Evolutionary conservation across 2,888 invertebrate species (phyloP).

Genomic region (Drosophila hawaiiensis): DNA sequence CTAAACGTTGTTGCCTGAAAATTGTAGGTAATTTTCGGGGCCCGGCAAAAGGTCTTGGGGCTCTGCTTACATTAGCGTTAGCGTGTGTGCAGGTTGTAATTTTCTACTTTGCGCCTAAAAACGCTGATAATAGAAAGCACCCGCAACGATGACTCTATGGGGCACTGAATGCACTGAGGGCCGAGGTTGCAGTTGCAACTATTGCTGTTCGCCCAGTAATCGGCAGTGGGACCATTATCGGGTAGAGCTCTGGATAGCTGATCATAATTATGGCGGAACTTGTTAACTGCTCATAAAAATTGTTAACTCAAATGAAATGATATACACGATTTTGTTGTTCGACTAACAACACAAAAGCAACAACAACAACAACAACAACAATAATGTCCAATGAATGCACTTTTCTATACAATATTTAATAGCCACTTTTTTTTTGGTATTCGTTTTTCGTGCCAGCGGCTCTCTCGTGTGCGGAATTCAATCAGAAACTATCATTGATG

Average conservation of each 20-base stretch:
- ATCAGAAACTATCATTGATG: constrained; percentile 51
- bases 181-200: constrained; percentile 16
- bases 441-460: constrained; percentile 35
- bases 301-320: constrained; percentile 49
- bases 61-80: constrained; percentile 67
- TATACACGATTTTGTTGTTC: constrained; percentile 48
- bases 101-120: constrained; percentile 80
- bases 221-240: constrained; percentile 44
- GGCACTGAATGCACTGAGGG: constrained; percentile 14
- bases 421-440: constrained; percentile 8
- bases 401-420: constrained; percentile 8
- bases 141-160: constrained; percentile 34
- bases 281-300: constrained; percentile 63
- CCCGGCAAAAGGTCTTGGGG: constrained; percentile 31
- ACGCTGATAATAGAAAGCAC: constrained; percentile 40
- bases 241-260: constrained; percentile 16
- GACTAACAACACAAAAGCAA: constrained; percentile 9
- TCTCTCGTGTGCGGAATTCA: constrained; percentile 54
- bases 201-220: constrained; percentile 14
- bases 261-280: constrained; percentile 56
- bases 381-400: constrained; percentile 8
- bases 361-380: constrained; percentile 1
- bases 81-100: constrained; percentile 75
- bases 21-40: constrained; percentile 70
- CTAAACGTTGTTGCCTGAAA: constrained; percentile 58